Percentiles rank a stretch among this genome's conserved stretches.
phyloP scores from a whole-genome alignment of 2,888 invertebrate species.

The Digitonthophagus gazella region DNA sequence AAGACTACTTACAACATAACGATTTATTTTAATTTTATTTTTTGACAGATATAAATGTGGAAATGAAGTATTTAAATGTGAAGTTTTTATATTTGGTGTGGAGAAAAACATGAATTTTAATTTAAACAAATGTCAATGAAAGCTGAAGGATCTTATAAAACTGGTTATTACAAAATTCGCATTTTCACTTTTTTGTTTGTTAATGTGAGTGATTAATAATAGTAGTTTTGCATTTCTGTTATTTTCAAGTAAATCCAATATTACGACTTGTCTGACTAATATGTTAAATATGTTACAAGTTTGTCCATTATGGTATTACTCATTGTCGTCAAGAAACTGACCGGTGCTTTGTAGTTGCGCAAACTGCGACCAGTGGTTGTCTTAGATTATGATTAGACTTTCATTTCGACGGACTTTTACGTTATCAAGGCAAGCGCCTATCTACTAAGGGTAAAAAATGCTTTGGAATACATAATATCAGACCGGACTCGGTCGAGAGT shows the following conservation, averaged over 20 bases:
- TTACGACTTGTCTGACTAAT: neutral
- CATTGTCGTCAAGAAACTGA: neutral
- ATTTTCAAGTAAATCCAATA: too few relatives aligned
- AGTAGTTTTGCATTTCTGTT: too few relatives aligned
- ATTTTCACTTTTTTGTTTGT: too few relatives aligned
- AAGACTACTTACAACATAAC: too few relatives aligned
- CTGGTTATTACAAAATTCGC: neutral
- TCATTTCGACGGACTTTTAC: neutral
- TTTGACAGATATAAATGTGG: neutral
- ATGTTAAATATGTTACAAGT: neutral
- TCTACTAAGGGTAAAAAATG: neutral
- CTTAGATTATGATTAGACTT: neutral
- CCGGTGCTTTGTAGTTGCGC: neutral
- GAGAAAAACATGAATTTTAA: neutral
- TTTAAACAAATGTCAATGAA: neutral
- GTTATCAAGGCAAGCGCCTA: neutral
- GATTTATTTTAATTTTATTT: too few relatives aligned
- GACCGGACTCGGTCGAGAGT: neutral
- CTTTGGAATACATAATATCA: neutral
- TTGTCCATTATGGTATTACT: neutral
- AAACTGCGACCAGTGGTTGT: neutral
- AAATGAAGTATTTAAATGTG: too few relatives aligned
- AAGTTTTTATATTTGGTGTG: too few relatives aligned
- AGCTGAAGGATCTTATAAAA: too few relatives aligned
- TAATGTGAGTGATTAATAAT: too few relatives aligned